phyloP scores from a whole-genome alignment of 2,888 invertebrate genomes.

The Platypus cylindrus region DNA sequence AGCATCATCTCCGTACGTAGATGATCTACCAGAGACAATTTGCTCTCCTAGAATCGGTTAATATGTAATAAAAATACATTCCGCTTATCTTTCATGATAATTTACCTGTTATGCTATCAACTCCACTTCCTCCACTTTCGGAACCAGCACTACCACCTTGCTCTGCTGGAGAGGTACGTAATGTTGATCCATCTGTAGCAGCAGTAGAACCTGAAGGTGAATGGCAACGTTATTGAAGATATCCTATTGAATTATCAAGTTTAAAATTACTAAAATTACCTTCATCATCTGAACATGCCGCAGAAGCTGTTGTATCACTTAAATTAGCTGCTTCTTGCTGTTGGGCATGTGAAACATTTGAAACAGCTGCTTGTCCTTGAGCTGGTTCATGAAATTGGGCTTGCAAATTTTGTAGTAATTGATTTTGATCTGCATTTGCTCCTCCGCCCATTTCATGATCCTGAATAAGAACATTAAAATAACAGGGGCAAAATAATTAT shows the following conservation, averaged over 20 bases:
- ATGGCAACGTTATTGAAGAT: neutral
- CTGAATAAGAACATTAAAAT: slow-evolving; percentile 35
- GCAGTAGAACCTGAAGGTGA: slow-evolving; percentile 54
- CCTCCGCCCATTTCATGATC: slow-evolving; percentile 47
- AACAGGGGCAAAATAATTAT: slow-evolving; percentile 2
- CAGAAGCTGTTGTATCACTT: slow-evolving; percentile 73
- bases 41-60: slow-evolving; percentile 47
- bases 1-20: slow-evolving; percentile 71
- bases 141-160: slow-evolving; percentile 54
- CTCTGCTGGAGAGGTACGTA: slow-evolving; percentile 74
- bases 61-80: neutral
- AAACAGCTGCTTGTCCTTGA: slow-evolving; percentile 12
- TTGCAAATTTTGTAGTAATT: slow-evolving; percentile 37
- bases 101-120: slow-evolving; percentile 67
- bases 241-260: neutral
- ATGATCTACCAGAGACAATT: slow-evolving; percentile 72
- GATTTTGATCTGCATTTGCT: slow-evolving; percentile 31
- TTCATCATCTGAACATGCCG: slow-evolving; percentile 88
- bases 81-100: neutral
- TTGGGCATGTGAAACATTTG: slow-evolving; percentile 22
- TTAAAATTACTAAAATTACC: slow-evolving; percentile 27
- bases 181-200: slow-evolving; percentile 86
- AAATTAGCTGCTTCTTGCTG: slow-evolving; percentile 48
- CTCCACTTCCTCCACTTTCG: slow-evolving; percentile 85
- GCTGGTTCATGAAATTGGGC: slow-evolving; percentile 24